A percentile compares a stretch with the other conserved stretches of the same genome.
These are phyloP conservation scores for Anthrax anthrax DNA, from an alignment of 2,888 invertebrate genomes.

Conservation along the genomic window DNA sequence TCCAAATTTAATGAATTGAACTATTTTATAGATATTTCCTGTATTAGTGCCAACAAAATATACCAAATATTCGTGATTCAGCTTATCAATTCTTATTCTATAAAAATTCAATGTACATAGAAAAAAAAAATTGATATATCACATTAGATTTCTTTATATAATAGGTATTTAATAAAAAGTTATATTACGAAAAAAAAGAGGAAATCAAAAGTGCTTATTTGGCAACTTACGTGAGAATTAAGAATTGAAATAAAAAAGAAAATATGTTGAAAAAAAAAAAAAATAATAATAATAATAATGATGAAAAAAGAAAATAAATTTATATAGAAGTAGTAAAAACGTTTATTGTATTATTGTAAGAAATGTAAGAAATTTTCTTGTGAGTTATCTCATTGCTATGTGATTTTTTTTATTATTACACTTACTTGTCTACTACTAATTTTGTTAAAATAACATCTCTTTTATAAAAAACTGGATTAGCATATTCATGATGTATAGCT, in stretches of 20 bases:
- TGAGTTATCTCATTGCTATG: not conserved
- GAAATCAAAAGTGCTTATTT: not conserved
- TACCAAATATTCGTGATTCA: conserved; percentile 62
- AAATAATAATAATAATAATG: no score
- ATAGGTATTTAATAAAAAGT: no score
- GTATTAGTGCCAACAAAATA: conserved; percentile 79
- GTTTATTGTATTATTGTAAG: no score
- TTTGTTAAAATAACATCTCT: conserved; percentile 82
- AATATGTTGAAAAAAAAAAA: no score
- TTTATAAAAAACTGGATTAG: conserved; percentile 86
- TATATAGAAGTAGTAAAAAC: no score
- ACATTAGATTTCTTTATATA: no score
- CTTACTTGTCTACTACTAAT: conserved; percentile 70
- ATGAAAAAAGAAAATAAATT: no score
- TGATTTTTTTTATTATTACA: no score
- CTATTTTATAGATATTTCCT: conserved; percentile 85
- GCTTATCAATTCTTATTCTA: conserved; percentile 34
- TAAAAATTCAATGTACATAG: no score
- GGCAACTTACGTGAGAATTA: not conserved
- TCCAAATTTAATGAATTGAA: conserved; percentile 73
- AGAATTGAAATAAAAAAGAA: no score
- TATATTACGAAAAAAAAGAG: no score
- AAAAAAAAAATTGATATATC: not conserved
- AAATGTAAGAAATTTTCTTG: no score
- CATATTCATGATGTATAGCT: conserved; percentile 84